These are phyloP conservation scores for Mythimna ferrago DNA, from an alignment of 2,888 invertebrate genomes.

Conservation along the genomic window DNA sequence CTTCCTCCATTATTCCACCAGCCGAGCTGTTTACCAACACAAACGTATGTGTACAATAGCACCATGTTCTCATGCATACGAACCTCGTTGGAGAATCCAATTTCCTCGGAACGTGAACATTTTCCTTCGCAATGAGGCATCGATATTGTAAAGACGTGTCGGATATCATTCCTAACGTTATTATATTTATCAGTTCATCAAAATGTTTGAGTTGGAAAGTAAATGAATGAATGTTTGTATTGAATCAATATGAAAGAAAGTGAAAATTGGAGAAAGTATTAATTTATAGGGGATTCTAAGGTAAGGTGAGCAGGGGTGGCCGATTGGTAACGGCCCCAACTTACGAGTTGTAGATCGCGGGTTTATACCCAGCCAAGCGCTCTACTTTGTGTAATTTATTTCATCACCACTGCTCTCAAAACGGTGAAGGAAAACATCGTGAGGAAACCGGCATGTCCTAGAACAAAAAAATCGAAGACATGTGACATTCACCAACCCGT, in stretches of 20 bases:
- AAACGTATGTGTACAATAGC: constrained; percentile 19
- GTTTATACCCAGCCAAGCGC: too few relatives aligned
- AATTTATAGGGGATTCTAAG: background rate
- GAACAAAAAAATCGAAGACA: too few relatives aligned
- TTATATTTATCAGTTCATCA: constrained; percentile 51
- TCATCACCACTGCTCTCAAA: too few relatives aligned
- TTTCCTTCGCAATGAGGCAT: constrained; percentile 73
- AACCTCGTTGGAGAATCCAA: constrained; percentile 79
- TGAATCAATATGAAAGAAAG: background rate
- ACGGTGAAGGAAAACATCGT: too few relatives aligned
- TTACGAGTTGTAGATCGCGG: too few relatives aligned
- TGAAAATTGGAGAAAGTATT: background rate
- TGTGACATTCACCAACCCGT: too few relatives aligned
- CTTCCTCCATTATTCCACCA: background rate
- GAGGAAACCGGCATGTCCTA: too few relatives aligned
- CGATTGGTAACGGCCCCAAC: too few relatives aligned
- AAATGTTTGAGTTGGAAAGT: constrained; percentile 6
- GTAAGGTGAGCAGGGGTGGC: too few relatives aligned
- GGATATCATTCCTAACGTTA: constrained; percentile 43
- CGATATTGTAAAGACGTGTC: constrained; percentile 70
- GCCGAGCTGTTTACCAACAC: constrained; percentile 39
- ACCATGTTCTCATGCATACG: constrained; percentile 49
- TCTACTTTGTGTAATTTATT: too few relatives aligned
- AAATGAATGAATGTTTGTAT: background rate
- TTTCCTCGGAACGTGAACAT: constrained; percentile 80